Conservation (phyloP, 2,113 vertebrate genomes). For the Dromaius novaehollandiae region DNA sequence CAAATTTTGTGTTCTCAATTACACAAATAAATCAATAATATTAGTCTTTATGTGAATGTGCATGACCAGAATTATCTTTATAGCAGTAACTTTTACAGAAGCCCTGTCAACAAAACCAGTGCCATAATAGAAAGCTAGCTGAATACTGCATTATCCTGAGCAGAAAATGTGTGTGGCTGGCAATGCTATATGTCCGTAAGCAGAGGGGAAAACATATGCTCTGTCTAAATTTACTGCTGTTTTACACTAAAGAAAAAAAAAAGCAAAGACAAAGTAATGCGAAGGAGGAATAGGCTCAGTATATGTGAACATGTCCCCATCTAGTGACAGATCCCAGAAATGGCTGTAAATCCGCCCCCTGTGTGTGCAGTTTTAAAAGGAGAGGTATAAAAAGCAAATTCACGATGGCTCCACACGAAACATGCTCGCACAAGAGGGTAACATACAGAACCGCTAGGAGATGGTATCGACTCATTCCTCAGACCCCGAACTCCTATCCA, state of each 20-base stretch:
- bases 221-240: neutral
- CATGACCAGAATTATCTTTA: neutral
- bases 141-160: neutral
- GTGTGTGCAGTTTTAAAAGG: neutral
- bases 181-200: neutral
- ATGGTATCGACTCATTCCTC: neutral
- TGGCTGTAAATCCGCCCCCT: neutral
- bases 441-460: accelerated
- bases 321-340: conserved; percentile 41
- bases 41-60: neutral
- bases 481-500: neutral
- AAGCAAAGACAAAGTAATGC: no score
- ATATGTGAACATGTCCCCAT: conserved; percentile 40
- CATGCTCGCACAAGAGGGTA: neutral
- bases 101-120: neutral
- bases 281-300: neutral
- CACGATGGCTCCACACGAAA: neutral
- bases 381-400: neutral
- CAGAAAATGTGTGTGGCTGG: neutral
- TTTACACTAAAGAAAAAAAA: neutral
- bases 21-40: neutral
- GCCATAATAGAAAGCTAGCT: neutral
- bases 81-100: neutral
- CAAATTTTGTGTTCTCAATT: neutral
- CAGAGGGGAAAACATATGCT: neutral